Evolutionary conservation across 2,797 vertebrate species (phyloP).

Genomic region (Pseudochirops cupreus): DNA sequence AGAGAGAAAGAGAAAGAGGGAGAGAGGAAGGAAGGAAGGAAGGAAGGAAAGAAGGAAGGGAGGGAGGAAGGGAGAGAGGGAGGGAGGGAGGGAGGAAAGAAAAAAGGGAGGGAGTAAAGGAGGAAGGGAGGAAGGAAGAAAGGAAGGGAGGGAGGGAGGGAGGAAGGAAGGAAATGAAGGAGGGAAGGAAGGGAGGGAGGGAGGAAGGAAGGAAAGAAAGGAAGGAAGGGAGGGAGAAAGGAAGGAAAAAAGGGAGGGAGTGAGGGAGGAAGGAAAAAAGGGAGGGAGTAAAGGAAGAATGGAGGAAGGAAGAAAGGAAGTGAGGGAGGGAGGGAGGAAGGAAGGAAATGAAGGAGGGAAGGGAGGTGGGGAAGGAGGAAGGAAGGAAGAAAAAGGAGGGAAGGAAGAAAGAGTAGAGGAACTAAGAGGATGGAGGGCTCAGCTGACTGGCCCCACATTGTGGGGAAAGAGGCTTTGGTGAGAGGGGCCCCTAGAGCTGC

Average conservation of each 20-base stretch:
- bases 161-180: too few species aligned
- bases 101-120: background rate
- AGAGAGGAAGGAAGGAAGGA: too few species aligned
- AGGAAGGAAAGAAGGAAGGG: too few species aligned
- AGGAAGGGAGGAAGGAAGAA: background rate
- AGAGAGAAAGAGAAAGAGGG: too few species aligned
- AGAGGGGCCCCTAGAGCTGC: too few species aligned
- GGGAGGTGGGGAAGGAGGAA: background rate
- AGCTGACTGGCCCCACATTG: background rate
- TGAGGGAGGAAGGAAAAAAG: too few species aligned
- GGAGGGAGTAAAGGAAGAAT: background rate
- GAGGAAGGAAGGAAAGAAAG: too few species aligned
- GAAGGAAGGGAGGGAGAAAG: background rate
- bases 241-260: too few species aligned
- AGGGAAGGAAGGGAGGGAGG: too few species aligned
- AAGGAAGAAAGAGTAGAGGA: slow-evolving; percentile 3
- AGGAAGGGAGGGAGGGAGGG: too few species aligned
- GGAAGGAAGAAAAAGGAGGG: background rate
- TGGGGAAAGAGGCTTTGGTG: background rate
- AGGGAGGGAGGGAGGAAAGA: too few species aligned
- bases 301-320: background rate
- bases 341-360: background rate
- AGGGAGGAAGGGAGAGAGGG: too few species aligned
- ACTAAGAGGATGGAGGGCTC: background rate
- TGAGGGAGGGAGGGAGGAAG: background rate